phyloP scores from a whole-genome alignment of 2,113 vertebrate genomes.

The Nothobranchius kuhntae region DNA sequence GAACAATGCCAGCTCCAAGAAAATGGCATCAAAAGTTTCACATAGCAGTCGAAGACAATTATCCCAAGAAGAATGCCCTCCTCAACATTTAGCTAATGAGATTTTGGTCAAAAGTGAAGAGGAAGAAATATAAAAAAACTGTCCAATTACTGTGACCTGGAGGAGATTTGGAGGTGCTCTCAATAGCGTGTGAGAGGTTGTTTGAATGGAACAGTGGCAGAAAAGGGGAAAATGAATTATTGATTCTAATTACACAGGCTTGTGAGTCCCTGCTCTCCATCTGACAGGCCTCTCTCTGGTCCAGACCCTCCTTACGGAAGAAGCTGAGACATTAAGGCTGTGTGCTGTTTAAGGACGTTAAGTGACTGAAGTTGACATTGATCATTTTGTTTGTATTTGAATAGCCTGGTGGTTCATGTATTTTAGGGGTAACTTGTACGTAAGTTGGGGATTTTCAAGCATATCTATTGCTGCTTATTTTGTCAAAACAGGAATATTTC shows the following conservation, averaged over 20 bases:
- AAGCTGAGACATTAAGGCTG: conserved; percentile 40
- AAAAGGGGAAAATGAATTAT: conserved; percentile 81
- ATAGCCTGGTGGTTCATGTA: conserved; percentile 22
- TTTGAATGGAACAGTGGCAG: conserved; percentile 76
- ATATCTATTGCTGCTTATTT: not conserved
- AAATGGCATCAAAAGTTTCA: conserved; percentile 49
- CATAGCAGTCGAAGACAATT: conserved; percentile 64
- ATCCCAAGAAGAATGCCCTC: conserved; percentile 53
- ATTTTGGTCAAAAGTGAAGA: conserved; percentile 50
- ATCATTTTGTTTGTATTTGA: conserved; percentile 58
- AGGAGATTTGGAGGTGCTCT: conserved; percentile 66
- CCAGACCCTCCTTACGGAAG: conserved; percentile 57
- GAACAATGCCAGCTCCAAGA: conserved; percentile 42
- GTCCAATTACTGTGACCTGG: conserved; percentile 70
- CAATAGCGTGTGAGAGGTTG: conserved; percentile 41
- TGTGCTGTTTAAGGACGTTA: conserved; percentile 40
- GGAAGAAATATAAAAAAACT: conserved; percentile 45
- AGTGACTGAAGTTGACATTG: conserved; percentile 60
- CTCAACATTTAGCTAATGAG: conserved; percentile 67
- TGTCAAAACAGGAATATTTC: not conserved
- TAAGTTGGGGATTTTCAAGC: not conserved
- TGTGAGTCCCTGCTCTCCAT: conserved; percentile 44
- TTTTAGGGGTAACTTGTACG: conserved; percentile 29
- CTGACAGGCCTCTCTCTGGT: conserved; percentile 49
- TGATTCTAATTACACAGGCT: conserved; percentile 79